Evolutionary conservation across 2,888 invertebrate species (phyloP).

Genomic region (Nudaria mundana): DNA sequence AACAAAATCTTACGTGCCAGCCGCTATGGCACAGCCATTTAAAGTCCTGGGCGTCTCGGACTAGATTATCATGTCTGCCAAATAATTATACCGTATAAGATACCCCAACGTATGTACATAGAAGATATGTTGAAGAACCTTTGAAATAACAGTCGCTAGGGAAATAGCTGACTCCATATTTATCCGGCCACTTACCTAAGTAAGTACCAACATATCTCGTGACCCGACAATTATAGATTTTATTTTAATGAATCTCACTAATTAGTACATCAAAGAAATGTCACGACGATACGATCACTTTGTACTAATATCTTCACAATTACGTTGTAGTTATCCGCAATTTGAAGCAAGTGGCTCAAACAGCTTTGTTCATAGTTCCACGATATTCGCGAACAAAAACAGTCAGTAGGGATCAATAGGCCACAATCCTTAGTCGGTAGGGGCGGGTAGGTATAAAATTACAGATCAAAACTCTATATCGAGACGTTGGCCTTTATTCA

Average conservation of each 20-base stretch:
- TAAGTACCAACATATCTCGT: too few species aligned
- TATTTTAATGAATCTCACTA: neutral
- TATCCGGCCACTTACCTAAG: neutral
- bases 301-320: slow-evolving; percentile 15
- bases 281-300: slow-evolving; percentile 15
- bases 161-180: too few species aligned
- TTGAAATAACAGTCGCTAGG: too few species aligned
- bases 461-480: slow-evolving; percentile 80
- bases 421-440: slow-evolving; percentile 66
- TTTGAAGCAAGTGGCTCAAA: slow-evolving; percentile 21
- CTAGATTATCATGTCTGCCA: too few species aligned
- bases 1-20: too few species aligned
- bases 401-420: slow-evolving; percentile 62
- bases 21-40: too few species aligned
- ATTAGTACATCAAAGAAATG: slow-evolving; percentile 7
- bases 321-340: slow-evolving; percentile 25
- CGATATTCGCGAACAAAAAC: slow-evolving; percentile 57
- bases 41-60: too few species aligned
- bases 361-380: slow-evolving; percentile 38
- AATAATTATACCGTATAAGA: too few species aligned
- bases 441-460: slow-evolving; percentile 78
- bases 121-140: too few species aligned
- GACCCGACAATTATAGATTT: neutral
- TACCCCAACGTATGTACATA: too few species aligned
- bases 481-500: slow-evolving; percentile 77